A percentile compares a stretch with the other conserved stretches of the same genome.
Conservation (phyloP, 2,113 vertebrate species). For the Takifugu bimaculatus region DNA sequence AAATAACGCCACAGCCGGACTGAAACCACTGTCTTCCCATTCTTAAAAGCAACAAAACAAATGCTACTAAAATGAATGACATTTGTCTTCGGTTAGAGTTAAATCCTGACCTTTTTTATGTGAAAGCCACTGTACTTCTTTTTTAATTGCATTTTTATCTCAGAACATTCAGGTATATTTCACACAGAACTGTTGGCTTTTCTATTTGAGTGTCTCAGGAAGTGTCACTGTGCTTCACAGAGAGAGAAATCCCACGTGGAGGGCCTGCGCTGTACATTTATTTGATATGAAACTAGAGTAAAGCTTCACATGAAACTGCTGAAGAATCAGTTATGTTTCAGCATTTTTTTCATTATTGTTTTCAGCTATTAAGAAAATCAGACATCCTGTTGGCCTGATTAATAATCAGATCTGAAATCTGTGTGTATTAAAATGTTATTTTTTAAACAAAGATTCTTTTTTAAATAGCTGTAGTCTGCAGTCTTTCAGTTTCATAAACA, state of each 20-base stretch:
- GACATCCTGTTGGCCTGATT: conserved; percentile 23
- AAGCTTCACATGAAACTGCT: conserved; percentile 46
- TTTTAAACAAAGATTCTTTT: conserved; percentile 34
- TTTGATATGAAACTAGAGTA: conserved; percentile 45
- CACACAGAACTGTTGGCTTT: conserved; percentile 26
- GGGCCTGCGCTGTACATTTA: conserved; percentile 45
- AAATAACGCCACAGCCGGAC: conserved; percentile 20
- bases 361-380: conserved; percentile 28
- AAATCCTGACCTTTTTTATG: no score
- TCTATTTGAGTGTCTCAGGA: conserved; percentile 42
- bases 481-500: background rate
- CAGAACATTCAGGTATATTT: conserved; percentile 55
- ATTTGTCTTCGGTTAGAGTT: background rate
- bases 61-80: no score
- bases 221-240: conserved; percentile 34
- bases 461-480: conserved; percentile 23
- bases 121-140: background rate
- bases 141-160: conserved; percentile 43
- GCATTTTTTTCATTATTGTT: conserved; percentile 31
- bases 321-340: conserved; percentile 21
- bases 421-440: conserved; percentile 56
- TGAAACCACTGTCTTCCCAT: conserved; percentile 42
- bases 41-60: no score
- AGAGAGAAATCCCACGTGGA: conserved; percentile 10
- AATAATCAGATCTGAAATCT: conserved; percentile 33